Evolutionary conservation across 2,797 vertebrate species (phyloP).

Genomic region (Macropodus opercularis): DNA sequence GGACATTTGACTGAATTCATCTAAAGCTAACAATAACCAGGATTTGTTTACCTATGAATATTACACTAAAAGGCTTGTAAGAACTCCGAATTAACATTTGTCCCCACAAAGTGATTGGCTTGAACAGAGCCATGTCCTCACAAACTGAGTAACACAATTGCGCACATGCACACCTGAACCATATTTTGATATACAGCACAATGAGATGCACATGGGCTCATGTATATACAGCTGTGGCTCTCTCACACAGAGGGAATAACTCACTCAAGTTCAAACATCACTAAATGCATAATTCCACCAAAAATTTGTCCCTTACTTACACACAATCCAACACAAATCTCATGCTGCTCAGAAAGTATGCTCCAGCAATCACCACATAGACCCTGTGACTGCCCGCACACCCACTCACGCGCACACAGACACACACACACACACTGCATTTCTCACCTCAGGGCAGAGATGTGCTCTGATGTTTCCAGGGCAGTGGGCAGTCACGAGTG

Average conservation of each 20-base stretch:
- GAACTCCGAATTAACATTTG: too few species aligned
- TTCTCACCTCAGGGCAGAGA: constrained; percentile 80
- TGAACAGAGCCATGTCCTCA: background rate
- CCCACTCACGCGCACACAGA: constrained; percentile 39
- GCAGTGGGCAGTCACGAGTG: constrained; percentile 79
- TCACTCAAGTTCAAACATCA: constrained; percentile 54
- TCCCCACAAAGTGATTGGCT: too few species aligned
- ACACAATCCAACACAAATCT: constrained; percentile 51
- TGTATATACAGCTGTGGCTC: constrained; percentile 28
- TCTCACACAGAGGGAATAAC: constrained; percentile 33
- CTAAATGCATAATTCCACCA: constrained; percentile 54
- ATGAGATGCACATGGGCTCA: constrained; percentile 8
- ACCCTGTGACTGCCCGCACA: constrained; percentile 69
- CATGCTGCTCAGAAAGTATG: constrained; percentile 62
- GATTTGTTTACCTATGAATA: background rate
- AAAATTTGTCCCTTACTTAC: constrained; percentile 46
- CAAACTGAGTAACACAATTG: constrained; percentile 10
- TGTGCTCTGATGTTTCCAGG: constrained; percentile 81
- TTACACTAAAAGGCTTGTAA: too few species aligned
- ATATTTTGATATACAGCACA: constrained; percentile 23
- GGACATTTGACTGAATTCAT: background rate
- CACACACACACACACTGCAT: constrained; percentile 54
- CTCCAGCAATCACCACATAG: constrained; percentile 67
- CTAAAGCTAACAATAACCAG: background rate
- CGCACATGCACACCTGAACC: constrained; percentile 44